Conservation (phyloP, 1,140 invertebrate genomes). For the Colletes gigas region DNA sequence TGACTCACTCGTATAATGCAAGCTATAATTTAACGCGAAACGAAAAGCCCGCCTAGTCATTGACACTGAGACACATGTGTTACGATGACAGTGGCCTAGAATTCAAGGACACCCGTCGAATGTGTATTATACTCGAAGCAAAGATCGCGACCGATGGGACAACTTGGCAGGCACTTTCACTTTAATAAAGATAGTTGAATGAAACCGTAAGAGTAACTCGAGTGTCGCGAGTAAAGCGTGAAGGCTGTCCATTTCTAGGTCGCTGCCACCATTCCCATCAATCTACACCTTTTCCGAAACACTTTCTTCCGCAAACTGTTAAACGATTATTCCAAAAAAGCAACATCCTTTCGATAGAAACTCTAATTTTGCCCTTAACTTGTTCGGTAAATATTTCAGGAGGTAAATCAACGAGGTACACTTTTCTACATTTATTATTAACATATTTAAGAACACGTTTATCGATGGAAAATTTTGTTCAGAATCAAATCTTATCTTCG, state of each 20-base stretch:
- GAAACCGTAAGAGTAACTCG: too few relatives aligned
- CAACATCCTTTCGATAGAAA: too few relatives aligned
- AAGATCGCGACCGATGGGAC: background rate
- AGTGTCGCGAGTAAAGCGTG: background rate
- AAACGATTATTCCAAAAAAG: background rate
- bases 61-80: too few relatives aligned
- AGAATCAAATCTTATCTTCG: too few relatives aligned
- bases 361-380: too few relatives aligned
- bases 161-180: background rate
- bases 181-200: background rate
- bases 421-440: too few relatives aligned
- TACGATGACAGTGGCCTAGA: conserved; percentile 9
- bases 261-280: background rate
- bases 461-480: too few relatives aligned
- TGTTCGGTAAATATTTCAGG: too few relatives aligned
- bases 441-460: too few relatives aligned
- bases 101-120: background rate
- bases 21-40: background rate
- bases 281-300: background rate
- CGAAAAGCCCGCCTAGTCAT: background rate
- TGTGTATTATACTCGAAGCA: background rate
- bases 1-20: too few relatives aligned
- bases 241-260: background rate
- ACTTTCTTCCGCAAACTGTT: background rate
- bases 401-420: too few relatives aligned